These are phyloP conservation scores for Drosophila niveifrons DNA, from an alignment of 2,888 invertebrate species.

Conservation along the genomic window DNA sequence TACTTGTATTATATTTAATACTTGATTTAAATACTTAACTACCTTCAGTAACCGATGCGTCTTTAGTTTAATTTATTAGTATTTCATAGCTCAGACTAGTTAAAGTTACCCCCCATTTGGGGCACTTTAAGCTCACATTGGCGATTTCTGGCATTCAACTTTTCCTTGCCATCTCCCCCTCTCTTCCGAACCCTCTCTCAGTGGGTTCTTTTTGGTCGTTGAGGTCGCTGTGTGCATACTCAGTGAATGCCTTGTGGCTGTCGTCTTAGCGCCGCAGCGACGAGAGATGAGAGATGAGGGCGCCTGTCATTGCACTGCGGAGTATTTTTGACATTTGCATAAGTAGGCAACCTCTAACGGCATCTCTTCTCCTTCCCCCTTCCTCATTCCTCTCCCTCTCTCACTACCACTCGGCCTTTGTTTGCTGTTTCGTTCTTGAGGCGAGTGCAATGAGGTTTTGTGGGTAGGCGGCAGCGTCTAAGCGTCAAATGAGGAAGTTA, in stretches of 20 bases:
- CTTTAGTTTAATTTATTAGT: no score
- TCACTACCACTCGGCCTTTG: slow-evolving; percentile 31
- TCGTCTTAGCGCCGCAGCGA: slow-evolving; percentile 20
- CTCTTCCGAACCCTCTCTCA: neutral
- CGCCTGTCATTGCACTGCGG: slow-evolving; percentile 67
- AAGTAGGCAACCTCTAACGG: slow-evolving; percentile 48
- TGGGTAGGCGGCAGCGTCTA: slow-evolving; percentile 19
- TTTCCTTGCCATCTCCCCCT: neutral
- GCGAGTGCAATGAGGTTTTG: slow-evolving; percentile 18
- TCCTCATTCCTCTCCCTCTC: no score
- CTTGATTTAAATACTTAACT: no score
- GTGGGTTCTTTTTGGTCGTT: neutral
- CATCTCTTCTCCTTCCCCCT: neutral
- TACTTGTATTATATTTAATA: no score
- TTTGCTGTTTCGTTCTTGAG: slow-evolving; percentile 43
- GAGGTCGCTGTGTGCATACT: neutral
- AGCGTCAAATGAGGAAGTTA: slow-evolving; percentile 67
- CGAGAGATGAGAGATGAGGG: slow-evolving; percentile 22
- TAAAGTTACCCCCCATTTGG: neutral
- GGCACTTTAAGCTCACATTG: slow-evolving; percentile 12
- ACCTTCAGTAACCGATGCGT: no score
- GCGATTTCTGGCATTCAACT: slow-evolving; percentile 17
- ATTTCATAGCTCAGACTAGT: neutral
- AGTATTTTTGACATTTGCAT: slow-evolving; percentile 76
- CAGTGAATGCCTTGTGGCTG: slow-evolving; percentile 34